Evolutionary conservation across 1,140 invertebrate genomes (phyloP).

Genomic region (Orchestia grillus): DNA sequence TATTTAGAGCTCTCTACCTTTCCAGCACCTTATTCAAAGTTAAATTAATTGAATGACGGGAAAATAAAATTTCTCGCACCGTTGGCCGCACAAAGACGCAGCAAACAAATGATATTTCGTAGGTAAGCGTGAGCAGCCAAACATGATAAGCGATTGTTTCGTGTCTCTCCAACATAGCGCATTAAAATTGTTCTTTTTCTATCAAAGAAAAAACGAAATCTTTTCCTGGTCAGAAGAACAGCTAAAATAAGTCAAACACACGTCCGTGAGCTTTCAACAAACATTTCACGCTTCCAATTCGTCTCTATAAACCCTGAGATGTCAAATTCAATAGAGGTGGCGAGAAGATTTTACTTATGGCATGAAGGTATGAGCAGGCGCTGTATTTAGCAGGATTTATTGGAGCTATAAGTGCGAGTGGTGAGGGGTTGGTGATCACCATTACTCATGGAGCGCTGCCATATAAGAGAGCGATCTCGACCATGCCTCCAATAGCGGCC

Average conservation of each 20-base stretch:
- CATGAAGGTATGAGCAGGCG: background rate
- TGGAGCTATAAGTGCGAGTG: conserved; percentile 29
- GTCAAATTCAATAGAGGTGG: background rate
- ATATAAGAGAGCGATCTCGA: conserved; percentile 29
- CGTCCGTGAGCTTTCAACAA: background rate
- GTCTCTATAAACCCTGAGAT: background rate
- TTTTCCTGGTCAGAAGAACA: background rate
- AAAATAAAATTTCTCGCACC: background rate
- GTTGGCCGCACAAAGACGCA: background rate
- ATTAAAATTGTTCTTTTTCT: background rate
- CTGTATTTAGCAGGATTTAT: conserved; percentile 25
- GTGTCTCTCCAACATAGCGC: background rate
- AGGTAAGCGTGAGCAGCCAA: background rate
- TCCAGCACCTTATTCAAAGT: background rate
- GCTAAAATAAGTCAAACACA: background rate
- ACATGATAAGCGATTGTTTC: background rate
- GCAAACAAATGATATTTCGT: background rate
- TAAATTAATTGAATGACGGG: background rate
- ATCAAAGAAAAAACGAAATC: background rate
- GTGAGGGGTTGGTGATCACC: conserved; percentile 44
- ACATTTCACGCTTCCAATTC: background rate
- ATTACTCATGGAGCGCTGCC: conserved; percentile 16
- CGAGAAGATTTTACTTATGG: conserved; percentile 15
- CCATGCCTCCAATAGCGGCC: conserved; percentile 40
- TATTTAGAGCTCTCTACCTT: background rate